Conservation (phyloP, 2,113 vertebrate genomes). For the Nasalis larvatus region DNA sequence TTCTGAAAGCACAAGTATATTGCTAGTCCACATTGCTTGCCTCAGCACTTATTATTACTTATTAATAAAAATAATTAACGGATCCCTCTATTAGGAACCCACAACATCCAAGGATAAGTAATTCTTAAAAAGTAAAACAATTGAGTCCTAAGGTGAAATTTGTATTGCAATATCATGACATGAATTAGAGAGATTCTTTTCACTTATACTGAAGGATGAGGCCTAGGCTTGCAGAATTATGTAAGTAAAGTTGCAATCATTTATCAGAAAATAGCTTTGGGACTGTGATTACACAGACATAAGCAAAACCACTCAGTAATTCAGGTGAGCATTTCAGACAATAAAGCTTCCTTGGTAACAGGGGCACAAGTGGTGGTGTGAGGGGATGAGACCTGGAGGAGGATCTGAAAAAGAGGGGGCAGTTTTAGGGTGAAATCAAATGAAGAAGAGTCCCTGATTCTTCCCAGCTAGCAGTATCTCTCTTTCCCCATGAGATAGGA, state of each 20-base stretch:
- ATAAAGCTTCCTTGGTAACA: neutral
- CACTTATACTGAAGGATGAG: neutral
- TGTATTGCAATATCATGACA: neutral
- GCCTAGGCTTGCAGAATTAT: neutral
- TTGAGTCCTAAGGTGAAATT: neutral
- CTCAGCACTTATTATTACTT: constrained; percentile 12
- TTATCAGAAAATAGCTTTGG: neutral
- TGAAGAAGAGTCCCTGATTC: neutral
- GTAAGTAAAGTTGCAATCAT: neutral
- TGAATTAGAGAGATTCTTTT: constrained; percentile 16
- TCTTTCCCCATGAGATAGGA: neutral
- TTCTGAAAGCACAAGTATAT: constrained; percentile 30
- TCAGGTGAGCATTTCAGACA: neutral
- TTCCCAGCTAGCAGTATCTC: neutral
- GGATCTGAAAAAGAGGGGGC: neutral
- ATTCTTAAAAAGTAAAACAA: constrained; percentile 31
- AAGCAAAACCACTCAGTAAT: neutral
- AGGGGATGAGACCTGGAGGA: neutral
- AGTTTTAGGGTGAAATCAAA: neutral
- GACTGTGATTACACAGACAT: neutral
- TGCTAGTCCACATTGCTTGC: neutral
- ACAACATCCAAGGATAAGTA: neutral
- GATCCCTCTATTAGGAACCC: neutral
- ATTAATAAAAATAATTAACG: neutral
- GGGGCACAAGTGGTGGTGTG: neutral